Conservation (phyloP, 2,797 vertebrate species). For the Anguilla anguilla region DNA sequence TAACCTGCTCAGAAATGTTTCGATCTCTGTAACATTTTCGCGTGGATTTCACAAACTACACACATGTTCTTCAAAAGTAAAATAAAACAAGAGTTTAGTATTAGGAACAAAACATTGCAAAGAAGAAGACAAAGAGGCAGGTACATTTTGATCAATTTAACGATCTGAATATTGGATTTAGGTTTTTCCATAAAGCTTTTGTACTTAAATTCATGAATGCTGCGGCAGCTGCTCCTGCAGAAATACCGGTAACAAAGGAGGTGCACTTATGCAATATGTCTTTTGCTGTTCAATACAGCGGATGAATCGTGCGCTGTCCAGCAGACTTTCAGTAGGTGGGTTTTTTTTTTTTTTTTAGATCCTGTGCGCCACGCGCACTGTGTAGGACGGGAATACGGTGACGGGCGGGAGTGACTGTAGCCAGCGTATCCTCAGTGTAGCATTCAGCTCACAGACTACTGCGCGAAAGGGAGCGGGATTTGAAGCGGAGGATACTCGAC, state of each 20-base stretch:
- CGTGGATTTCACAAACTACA: not conserved
- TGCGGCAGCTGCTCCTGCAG: not conserved
- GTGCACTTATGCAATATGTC: not conserved
- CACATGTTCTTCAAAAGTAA: not conserved
- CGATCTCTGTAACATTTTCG: not conserved
- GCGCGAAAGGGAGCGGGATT: conserved; percentile 7
- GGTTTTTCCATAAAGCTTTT: not conserved
- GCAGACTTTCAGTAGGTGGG: not conserved
- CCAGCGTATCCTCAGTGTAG: not conserved
- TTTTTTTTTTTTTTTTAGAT: not conserved
- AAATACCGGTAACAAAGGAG: not conserved
- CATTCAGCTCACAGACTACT: conserved; percentile 11
- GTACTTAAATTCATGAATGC: not conserved
- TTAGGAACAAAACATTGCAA: no score
- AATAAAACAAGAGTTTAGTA: no score
- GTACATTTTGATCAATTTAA: not conserved
- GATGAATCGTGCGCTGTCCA: not conserved
- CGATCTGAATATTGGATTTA: not conserved
- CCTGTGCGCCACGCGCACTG: not conserved
- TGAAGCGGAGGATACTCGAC: not conserved
- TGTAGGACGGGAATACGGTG: not conserved
- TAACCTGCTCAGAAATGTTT: not conserved
- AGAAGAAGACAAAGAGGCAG: no score
- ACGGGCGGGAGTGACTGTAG: not conserved
- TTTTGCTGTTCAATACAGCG: not conserved